Conservation (phyloP, 2,797 vertebrate genomes). For the Amblyopsis hoosieri region DNA sequence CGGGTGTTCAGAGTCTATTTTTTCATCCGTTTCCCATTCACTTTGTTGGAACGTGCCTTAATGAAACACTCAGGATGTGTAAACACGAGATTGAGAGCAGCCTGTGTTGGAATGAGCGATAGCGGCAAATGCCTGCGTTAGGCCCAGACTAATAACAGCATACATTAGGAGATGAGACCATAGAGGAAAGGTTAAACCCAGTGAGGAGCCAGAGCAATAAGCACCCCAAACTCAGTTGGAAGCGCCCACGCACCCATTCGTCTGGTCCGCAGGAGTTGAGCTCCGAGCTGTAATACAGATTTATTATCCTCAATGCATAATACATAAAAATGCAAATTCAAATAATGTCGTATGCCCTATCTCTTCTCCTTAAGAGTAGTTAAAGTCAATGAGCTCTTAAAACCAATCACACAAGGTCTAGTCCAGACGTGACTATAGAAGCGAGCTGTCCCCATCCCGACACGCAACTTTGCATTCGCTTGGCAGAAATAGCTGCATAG, state of each 20-base stretch:
- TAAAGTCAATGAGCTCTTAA: slow-evolving; percentile 79
- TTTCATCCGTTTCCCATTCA: slow-evolving; percentile 56
- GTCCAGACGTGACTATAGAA: slow-evolving; percentile 52
- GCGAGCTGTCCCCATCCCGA: slow-evolving; percentile 37
- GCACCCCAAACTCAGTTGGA: slow-evolving; percentile 33
- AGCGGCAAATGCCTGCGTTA: slow-evolving; percentile 69
- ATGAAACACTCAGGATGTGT: slow-evolving; percentile 70
- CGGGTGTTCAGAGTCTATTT: slow-evolving; percentile 30
- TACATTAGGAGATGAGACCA: slow-evolving; percentile 69
- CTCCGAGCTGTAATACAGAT: slow-evolving; percentile 67
- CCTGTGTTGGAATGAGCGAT: slow-evolving; percentile 65
- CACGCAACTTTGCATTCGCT: slow-evolving; percentile 27
- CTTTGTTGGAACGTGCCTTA: slow-evolving; percentile 63
- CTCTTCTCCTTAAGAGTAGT: slow-evolving; percentile 68
- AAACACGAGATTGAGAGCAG: slow-evolving; percentile 62
- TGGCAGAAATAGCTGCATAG: slow-evolving; percentile 53
- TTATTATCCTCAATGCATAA: slow-evolving; percentile 66
- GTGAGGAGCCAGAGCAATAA: slow-evolving; percentile 38
- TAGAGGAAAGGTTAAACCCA: slow-evolving; percentile 40
- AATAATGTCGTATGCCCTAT: slow-evolving; percentile 60
- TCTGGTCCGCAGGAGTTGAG: slow-evolving; percentile 54
- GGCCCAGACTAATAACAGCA: slow-evolving; percentile 74
- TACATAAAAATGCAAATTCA: slow-evolving; percentile 71
- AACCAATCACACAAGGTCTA: slow-evolving; percentile 57
- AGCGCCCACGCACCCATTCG: slow-evolving; percentile 45